Evolutionary conservation across 2,888 invertebrate species (phyloP).

Genomic region (Perithous albicinctus): DNA sequence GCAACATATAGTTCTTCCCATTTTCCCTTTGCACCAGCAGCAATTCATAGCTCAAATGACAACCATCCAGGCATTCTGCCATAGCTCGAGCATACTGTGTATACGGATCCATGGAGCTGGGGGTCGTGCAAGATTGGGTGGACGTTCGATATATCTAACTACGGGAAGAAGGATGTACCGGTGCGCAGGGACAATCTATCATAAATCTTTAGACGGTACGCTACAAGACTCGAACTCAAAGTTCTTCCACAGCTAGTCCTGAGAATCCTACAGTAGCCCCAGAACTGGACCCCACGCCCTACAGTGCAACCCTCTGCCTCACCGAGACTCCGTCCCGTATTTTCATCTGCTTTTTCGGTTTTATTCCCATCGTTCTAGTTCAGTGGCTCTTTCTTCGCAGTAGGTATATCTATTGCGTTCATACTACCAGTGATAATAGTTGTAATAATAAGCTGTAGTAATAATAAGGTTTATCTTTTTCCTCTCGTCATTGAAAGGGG

Average conservation of each 20-base stretch:
- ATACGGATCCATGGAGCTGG: background rate
- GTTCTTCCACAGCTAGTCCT: conserved; percentile 16
- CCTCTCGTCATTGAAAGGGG: too few species aligned
- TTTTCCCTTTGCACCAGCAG: background rate
- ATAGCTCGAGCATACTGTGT: background rate
- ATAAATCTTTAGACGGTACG: conserved; percentile 48
- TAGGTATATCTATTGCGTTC: too few species aligned
- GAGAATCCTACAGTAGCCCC: background rate
- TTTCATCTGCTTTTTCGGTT: conserved; percentile 22
- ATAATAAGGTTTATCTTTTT: too few species aligned
- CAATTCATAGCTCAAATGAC: background rate
- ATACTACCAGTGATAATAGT: too few species aligned
- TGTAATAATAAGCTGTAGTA: too few species aligned
- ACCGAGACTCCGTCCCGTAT: conserved; percentile 14
- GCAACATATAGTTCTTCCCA: background rate
- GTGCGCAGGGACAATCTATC: conserved; percentile 1
- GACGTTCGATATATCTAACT: conserved; percentile 29
- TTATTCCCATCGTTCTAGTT: conserved; percentile 25
- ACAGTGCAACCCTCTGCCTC: conserved; percentile 10
- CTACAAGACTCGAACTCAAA: conserved; percentile 46
- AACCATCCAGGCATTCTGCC: background rate
- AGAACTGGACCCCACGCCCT: conserved; percentile 3
- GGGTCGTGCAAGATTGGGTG: background rate
- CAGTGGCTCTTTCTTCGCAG: conserved; percentile 14
- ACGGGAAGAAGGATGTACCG: conserved; percentile 16